phyloP scores from a whole-genome alignment of 2,888 invertebrate genomes.

The Chrysolina americana region DNA sequence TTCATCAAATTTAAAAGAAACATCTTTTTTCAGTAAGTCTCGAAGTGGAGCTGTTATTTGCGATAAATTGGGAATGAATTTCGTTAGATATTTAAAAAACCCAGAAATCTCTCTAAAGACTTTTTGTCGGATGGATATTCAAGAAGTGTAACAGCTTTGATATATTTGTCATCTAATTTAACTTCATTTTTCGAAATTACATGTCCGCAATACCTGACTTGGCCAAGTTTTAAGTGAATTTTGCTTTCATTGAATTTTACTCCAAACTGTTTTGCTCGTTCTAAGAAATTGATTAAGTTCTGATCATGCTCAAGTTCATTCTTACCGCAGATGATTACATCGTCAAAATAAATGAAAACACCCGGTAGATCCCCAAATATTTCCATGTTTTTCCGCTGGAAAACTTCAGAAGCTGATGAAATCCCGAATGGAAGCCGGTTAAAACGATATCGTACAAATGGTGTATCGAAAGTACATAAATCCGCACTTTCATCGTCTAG shows the following conservation, averaged over 20 bases:
- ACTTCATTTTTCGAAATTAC: background rate
- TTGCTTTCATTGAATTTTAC: constrained; percentile 12
- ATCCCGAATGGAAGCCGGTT: background rate
- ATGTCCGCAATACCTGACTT: constrained; percentile 18
- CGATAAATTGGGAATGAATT: too few species aligned
- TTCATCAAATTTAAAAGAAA: too few species aligned
- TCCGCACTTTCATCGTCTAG: constrained; percentile 7
- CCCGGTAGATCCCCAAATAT: constrained; percentile 21
- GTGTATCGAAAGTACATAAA: constrained; percentile 4
- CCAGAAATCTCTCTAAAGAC: constrained; percentile 2
- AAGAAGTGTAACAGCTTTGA: background rate
- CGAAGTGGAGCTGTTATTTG: too few species aligned
- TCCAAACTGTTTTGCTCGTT: background rate
- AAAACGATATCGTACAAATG: too few species aligned
- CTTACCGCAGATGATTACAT: background rate
- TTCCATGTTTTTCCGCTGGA: constrained; percentile 11
- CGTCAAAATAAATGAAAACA: background rate
- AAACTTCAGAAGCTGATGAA: constrained; percentile 14
- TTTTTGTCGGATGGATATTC: constrained; percentile 10
- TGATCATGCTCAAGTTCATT: constrained; percentile 12
- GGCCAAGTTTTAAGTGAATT: constrained; percentile 10
- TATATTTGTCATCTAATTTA: background rate
- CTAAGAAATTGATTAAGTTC: background rate
- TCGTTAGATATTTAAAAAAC: too few species aligned
- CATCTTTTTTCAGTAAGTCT: too few species aligned